These are phyloP conservation scores for Sinocyclocheilus maitianheensis DNA, from an alignment of 2,113 vertebrate genomes.

Conservation along the genomic window DNA sequence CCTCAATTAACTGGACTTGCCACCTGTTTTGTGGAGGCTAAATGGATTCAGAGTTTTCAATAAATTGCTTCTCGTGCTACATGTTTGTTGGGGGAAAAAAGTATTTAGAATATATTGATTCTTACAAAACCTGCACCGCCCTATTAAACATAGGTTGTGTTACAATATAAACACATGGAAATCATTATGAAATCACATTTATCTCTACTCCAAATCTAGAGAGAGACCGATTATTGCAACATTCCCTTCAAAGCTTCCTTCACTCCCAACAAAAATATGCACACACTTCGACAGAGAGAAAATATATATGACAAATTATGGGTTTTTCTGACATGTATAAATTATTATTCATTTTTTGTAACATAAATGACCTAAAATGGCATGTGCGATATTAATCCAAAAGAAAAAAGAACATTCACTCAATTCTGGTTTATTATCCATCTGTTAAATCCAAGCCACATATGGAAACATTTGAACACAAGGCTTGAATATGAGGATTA, in stretches of 20 bases:
- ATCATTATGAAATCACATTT: neutral
- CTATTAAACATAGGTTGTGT: neutral
- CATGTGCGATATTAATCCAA: neutral
- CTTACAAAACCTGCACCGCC: neutral
- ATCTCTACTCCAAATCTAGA: neutral
- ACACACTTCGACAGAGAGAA: neutral
- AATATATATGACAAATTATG: neutral
- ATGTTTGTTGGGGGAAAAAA: conserved; percentile 44
- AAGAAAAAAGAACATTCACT: neutral
- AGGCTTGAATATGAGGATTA: neutral
- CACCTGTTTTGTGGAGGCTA: conserved; percentile 68
- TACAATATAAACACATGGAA: conserved; percentile 14
- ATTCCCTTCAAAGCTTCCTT: neutral
- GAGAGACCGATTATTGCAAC: neutral
- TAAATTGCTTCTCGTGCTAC: conserved; percentile 66
- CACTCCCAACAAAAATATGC: conserved; percentile 1
- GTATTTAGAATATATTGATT: conserved; percentile 48
- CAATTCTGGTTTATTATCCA: neutral
- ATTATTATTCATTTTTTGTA: neutral
- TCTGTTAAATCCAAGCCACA: neutral
- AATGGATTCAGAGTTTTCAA: conserved; percentile 67
- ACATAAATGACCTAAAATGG: neutral
- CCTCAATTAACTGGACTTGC: conserved; percentile 68
- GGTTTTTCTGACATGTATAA: neutral
- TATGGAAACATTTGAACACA: neutral